Percentiles rank a stretch among this genome's conserved stretches.
Evolutionary conservation across 1,140 invertebrate species (phyloP).

Genomic region (Nephila pilipes): DNA sequence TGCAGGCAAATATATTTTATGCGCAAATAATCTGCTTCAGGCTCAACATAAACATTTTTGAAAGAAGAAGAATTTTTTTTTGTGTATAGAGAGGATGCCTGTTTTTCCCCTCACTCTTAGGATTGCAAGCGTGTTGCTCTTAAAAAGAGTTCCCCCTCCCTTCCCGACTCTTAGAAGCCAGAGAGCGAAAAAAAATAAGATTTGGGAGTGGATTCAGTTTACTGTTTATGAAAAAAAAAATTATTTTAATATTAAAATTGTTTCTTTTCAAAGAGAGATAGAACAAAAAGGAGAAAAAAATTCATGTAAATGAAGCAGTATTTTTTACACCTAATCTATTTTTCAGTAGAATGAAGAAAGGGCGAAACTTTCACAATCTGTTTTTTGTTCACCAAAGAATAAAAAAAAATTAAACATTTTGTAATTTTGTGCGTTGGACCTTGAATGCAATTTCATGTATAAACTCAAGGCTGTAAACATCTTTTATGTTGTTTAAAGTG

Average conservation of each 20-base stretch:
- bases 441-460: background rate
- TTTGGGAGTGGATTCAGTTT: background rate
- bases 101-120: no score
- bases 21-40: no score
- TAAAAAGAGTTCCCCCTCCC: background rate
- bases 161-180: background rate
- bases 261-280: background rate
- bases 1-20: no score
- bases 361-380: background rate
- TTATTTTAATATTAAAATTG: slow-evolving; percentile 6
- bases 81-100: no score
- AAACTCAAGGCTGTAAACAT: background rate
- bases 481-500: background rate
- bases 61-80: no score
- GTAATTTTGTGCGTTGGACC: background rate
- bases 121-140: background rate
- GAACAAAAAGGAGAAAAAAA: background rate
- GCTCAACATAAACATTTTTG: no score
- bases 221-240: background rate
- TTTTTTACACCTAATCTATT: slow-evolving; percentile 28
- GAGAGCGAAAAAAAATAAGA: background rate
- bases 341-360: background rate
- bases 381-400: background rate
- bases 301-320: slow-evolving; percentile 2
- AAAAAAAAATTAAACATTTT: background rate